Evolutionary conservation across 2,888 invertebrate species (phyloP).

Genomic region (Apeira syringaria): DNA sequence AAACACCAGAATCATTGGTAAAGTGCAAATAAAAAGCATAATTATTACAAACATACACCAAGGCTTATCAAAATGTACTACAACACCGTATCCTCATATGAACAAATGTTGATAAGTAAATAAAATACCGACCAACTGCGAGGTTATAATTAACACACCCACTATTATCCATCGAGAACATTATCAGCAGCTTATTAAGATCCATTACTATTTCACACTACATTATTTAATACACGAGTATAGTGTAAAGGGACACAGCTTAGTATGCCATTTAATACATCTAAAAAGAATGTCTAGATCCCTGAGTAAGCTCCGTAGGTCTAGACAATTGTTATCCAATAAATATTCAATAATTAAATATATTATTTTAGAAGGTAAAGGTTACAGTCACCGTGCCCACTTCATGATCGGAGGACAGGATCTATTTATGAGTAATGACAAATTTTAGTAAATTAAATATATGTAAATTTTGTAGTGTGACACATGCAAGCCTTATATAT

Average conservation of each 20-base stretch:
- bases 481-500: conserved; percentile 17
- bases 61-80: conserved; percentile 46
- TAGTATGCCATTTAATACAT: conserved; percentile 49
- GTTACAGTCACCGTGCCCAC: conserved; percentile 7
- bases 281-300: conserved; percentile 70
- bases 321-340: conserved; percentile 48
- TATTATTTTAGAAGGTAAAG: conserved; percentile 50
- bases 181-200: conserved; percentile 37
- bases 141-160: conserved; percentile 42
- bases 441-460: no score
- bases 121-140: conserved; percentile 47
- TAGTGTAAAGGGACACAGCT: conserved; percentile 60
- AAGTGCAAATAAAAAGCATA: conserved; percentile 45
- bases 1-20: conserved; percentile 39
- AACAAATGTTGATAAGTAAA: conserved; percentile 36
- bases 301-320: no score
- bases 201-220: conserved; percentile 39
- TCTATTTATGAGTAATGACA: no score
- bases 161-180: conserved; percentile 21
- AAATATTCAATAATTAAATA: conserved; percentile 35
- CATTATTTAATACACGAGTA: conserved; percentile 46
- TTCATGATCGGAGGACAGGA: conserved; percentile 11
- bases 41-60: conserved; percentile 32
- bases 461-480: no score
- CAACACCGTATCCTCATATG: conserved; percentile 40